Conservation (phyloP, 2,888 invertebrate genomes). For the Agonopterix heracliana region DNA sequence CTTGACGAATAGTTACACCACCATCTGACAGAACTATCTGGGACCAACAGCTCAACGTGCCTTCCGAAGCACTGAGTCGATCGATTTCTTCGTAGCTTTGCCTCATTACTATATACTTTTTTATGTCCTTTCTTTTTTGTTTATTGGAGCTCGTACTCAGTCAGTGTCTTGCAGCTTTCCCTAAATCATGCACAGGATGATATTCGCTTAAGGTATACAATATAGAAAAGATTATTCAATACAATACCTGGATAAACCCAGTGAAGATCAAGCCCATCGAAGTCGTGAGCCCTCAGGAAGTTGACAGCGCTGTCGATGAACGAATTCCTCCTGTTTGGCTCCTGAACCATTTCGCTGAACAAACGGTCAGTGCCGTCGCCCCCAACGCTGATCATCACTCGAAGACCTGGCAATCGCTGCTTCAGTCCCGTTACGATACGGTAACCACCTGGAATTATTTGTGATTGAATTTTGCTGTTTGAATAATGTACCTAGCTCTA, state of each 20-base stretch:
- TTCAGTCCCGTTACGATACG: slow-evolving; percentile 82
- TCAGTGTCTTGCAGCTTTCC: too few species aligned
- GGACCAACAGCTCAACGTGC: too few species aligned
- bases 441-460: slow-evolving; percentile 79
- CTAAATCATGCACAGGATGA: too few species aligned
- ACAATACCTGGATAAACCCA: slow-evolving; percentile 82
- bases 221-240: neutral
- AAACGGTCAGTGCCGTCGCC: slow-evolving; percentile 79
- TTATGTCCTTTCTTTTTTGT: too few species aligned
- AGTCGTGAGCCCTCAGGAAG: slow-evolving; percentile 80
- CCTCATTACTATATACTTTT: too few species aligned
- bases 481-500: too few species aligned
- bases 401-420: slow-evolving; percentile 78
- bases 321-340: slow-evolving; percentile 65
- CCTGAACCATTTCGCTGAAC: slow-evolving; percentile 78
- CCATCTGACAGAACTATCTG: too few species aligned
- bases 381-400: slow-evolving; percentile 84
- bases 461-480: neutral
- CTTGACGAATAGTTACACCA: too few species aligned
- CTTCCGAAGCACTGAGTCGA: too few species aligned
- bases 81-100: too few species aligned
- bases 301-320: slow-evolving; percentile 80
- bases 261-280: slow-evolving; percentile 89
- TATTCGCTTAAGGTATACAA: too few species aligned
- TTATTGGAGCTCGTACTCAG: neutral